A percentile compares a stretch with the other conserved stretches of the same genome.
phyloP scores from a whole-genome alignment of 2,888 invertebrate genomes.

The Noctua comes region DNA sequence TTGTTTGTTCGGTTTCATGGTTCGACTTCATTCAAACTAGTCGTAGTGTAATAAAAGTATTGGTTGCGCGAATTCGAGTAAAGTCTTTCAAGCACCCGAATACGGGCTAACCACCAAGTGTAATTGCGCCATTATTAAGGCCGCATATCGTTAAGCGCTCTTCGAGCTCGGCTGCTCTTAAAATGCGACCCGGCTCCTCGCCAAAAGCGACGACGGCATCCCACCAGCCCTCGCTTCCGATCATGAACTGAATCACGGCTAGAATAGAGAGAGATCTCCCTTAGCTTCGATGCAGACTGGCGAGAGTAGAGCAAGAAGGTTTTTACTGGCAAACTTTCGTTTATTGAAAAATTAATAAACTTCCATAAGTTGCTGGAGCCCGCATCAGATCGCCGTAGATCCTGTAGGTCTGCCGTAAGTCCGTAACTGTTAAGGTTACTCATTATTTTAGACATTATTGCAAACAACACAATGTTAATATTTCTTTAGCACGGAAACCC shows the following conservation, averaged over 20 bases:
- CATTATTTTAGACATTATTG: background rate
- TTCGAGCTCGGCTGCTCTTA: background rate
- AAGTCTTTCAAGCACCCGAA: background rate
- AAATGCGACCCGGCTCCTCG: background rate
- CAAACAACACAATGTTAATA: background rate
- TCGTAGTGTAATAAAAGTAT: background rate
- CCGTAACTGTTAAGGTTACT: background rate
- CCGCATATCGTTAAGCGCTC: background rate
- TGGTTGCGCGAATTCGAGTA: background rate
- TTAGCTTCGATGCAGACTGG: background rate
- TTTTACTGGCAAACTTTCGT: background rate
- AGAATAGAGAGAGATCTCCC: background rate
- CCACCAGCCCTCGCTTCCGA: background rate
- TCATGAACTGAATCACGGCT: background rate
- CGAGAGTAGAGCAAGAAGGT: background rate
- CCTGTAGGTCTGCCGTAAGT: background rate
- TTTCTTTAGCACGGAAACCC: background rate
- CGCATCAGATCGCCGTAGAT: background rate
- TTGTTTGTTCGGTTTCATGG: background rate
- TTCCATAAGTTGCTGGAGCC: background rate
- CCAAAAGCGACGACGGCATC: background rate
- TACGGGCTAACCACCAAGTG: background rate
- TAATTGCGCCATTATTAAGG: background rate
- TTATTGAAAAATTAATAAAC: slow-evolving; percentile 2
- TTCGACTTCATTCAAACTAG: background rate